A percentile compares a stretch with the other conserved stretches of the same genome.
These are phyloP conservation scores for Cecropterus lyciades DNA, from an alignment of 1,140 invertebrate species.

Conservation along the genomic window DNA sequence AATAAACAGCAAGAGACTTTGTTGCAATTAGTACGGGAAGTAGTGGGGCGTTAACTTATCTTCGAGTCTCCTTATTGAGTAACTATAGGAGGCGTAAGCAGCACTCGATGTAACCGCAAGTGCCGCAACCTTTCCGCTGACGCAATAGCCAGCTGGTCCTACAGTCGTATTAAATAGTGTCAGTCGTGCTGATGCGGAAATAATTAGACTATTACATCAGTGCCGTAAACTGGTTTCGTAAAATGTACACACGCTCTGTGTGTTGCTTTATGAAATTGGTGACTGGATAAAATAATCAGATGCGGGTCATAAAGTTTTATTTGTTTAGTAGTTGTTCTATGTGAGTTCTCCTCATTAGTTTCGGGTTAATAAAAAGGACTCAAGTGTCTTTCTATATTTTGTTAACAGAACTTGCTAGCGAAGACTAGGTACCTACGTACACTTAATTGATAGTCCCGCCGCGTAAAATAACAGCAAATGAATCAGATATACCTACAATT, in stretches of 20 bases:
- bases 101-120: constrained; percentile 72
- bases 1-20: no score
- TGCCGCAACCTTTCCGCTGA: constrained; percentile 75
- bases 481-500: no score
- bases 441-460: no score
- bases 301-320: background rate
- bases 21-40: constrained; percentile 40
- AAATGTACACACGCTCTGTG: constrained; percentile 35
- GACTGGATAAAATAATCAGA: background rate
- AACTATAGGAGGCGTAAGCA: constrained; percentile 62
- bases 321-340: no score
- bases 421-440: no score
- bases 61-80: constrained; percentile 58
- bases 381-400: no score
- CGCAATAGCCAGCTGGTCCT: constrained; percentile 66
- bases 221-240: constrained; percentile 44
- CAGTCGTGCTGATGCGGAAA: constrained; percentile 68
- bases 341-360: no score
- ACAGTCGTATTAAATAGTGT: constrained; percentile 66
- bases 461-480: no score
- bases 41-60: constrained; percentile 53
- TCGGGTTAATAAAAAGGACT: no score
- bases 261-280: constrained; percentile 33
- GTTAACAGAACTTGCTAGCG: no score
- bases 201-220: constrained; percentile 69